phyloP scores from a whole-genome alignment of 2,113 vertebrate genomes.

The Pongo abelii region DNA sequence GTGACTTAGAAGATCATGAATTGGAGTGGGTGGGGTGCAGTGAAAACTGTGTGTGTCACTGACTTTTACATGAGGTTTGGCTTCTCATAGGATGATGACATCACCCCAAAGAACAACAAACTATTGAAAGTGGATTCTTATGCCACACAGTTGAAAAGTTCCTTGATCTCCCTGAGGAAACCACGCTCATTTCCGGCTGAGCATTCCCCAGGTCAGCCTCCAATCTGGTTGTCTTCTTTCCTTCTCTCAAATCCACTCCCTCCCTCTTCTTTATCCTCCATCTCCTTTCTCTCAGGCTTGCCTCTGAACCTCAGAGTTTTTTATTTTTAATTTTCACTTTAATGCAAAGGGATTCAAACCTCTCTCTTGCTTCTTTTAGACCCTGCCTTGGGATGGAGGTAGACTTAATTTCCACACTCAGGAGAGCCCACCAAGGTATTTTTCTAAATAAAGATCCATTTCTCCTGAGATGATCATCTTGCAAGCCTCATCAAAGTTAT shows the following conservation, averaged over 20 bases:
- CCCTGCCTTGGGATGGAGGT: fast-evolving
- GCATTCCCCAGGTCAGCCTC: background rate
- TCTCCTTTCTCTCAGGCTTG: background rate
- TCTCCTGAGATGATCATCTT: background rate
- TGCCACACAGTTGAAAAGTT: background rate
- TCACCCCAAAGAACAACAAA: background rate
- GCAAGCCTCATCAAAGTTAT: background rate
- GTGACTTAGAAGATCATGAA: background rate
- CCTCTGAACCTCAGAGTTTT: background rate
- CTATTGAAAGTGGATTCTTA: background rate
- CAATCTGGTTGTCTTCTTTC: background rate
- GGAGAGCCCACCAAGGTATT: background rate
- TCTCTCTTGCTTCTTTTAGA: background rate
- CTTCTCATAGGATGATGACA: background rate
- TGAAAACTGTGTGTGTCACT: background rate
- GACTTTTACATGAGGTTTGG: background rate
- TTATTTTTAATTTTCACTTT: background rate
- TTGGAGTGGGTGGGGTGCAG: fast-evolving
- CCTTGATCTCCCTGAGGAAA: background rate
- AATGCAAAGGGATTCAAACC: background rate
- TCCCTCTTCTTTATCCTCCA: background rate
- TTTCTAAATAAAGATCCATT: background rate
- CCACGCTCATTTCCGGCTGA: fast-evolving
- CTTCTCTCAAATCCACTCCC: background rate
- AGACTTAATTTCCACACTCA: background rate